Percentiles rank a stretch among this genome's conserved stretches.
Conservation (phyloP, 2,888 invertebrate species). For the Epistrophe eligans region DNA sequence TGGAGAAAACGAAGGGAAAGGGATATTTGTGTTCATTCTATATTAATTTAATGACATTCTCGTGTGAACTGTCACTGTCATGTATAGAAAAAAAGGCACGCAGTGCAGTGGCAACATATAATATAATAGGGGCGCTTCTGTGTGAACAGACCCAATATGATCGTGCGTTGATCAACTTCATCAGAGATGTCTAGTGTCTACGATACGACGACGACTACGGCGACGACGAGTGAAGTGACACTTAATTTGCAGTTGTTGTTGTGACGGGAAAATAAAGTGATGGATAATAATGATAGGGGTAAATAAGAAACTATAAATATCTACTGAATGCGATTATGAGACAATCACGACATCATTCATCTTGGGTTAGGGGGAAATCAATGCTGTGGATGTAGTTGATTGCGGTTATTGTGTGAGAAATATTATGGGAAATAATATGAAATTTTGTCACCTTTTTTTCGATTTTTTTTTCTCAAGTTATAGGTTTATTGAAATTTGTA, state of each 20-base stretch:
- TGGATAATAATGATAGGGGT: slow-evolving; percentile 62
- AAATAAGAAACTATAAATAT: slow-evolving; percentile 23
- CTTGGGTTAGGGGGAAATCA: not conserved
- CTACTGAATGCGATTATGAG: slow-evolving; percentile 26
- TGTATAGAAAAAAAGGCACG: slow-evolving; percentile 15
- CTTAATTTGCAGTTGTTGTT: slow-evolving; percentile 66
- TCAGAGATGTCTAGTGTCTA: not conserved
- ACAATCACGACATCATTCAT: slow-evolving; percentile 19
- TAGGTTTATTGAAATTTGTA: no score
- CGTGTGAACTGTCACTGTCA: slow-evolving; percentile 42
- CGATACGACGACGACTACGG: no score
- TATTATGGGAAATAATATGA: not conserved
- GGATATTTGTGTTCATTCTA: not conserved
- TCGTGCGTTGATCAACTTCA: slow-evolving; percentile 52
- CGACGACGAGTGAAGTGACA: slow-evolving; percentile 40
- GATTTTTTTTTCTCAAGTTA: no score
- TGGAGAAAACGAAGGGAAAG: slow-evolving; percentile 18
- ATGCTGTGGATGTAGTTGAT: not conserved
- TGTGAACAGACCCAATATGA: slow-evolving; percentile 16
- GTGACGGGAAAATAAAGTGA: slow-evolving; percentile 52
- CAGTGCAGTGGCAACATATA: not conserved
- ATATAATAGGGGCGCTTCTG: slow-evolving; percentile 34
- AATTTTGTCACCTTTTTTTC: not conserved
- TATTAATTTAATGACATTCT: slow-evolving; percentile 43
- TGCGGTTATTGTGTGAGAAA: slow-evolving; percentile 5